These are phyloP conservation scores for Calyptommatus sinebrachiatus DNA, from an alignment of 2,113 vertebrate species.

Conservation along the genomic window DNA sequence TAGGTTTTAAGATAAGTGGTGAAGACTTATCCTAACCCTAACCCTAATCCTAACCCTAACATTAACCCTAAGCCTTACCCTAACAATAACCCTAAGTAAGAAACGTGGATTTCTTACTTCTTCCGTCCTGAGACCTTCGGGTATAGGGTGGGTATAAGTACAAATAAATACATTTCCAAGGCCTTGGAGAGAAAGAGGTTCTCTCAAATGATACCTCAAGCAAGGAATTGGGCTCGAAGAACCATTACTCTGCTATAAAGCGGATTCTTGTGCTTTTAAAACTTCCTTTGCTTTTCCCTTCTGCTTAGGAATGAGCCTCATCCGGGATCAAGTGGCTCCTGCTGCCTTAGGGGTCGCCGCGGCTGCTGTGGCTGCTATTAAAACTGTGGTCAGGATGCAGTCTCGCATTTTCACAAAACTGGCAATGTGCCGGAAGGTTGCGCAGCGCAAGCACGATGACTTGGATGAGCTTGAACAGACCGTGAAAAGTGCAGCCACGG, in stretches of 20 bases:
- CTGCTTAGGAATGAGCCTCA: background rate
- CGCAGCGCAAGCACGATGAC: background rate
- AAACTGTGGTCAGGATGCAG: constrained; percentile 3
- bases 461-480: constrained; percentile 2
- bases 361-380: constrained; percentile 5
- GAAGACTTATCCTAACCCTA: too few relatives aligned
- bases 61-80: too few relatives aligned
- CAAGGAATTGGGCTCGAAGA: too few relatives aligned
- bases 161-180: too few relatives aligned
- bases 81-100: too few relatives aligned
- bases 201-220: too few relatives aligned
- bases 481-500: background rate
- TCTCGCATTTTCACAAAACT: constrained; percentile 9
- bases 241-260: background rate
- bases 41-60: too few relatives aligned
- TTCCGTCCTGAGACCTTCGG: too few relatives aligned
- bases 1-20: too few relatives aligned
- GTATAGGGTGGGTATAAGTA: too few relatives aligned
- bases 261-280: background rate
- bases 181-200: too few relatives aligned
- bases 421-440: constrained; percentile 3
- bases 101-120: too few relatives aligned
- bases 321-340: background rate
- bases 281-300: background rate
- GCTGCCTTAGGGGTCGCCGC: background rate